These are phyloP conservation scores for Orchestia grillus DNA, from an alignment of 1,140 invertebrate species.

Conservation along the genomic window DNA sequence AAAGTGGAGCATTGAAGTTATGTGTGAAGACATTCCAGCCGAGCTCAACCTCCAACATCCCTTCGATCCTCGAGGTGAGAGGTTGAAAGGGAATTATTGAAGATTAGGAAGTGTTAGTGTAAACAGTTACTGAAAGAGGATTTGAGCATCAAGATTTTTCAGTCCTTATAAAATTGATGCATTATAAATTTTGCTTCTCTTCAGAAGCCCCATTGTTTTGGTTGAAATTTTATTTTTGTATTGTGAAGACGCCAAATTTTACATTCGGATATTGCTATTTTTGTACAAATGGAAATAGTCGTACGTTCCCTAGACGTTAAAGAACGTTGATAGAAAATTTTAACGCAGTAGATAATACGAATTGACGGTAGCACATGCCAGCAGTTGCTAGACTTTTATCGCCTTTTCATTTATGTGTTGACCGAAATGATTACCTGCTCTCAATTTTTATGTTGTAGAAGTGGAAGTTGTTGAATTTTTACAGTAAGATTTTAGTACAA, in stretches of 20 bases:
- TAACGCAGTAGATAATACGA: neutral
- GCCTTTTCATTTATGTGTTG: neutral
- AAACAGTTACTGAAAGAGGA: neutral
- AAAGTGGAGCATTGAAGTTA: slow-evolving; percentile 83
- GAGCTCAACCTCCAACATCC: slow-evolving; percentile 80
- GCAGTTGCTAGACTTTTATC: neutral
- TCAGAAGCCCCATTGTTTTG: neutral
- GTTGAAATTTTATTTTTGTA: neutral
- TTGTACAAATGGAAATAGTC: neutral
- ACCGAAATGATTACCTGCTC: too few species aligned
- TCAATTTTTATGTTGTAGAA: too few species aligned
- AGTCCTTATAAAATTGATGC: neutral
- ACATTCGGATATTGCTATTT: neutral
- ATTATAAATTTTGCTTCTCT: neutral
- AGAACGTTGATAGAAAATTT: neutral
- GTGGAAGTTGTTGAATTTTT: too few species aligned
- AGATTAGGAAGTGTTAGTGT: neutral
- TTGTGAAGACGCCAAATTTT: neutral
- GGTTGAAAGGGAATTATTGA: slow-evolving; percentile 73
- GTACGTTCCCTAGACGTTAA: neutral
- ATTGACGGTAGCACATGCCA: neutral
- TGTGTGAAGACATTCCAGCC: slow-evolving; percentile 81
- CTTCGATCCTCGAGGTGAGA: slow-evolving; percentile 82
- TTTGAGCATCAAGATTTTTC: neutral
- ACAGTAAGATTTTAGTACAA: too few species aligned